Evolutionary conservation across 1,140 invertebrate species (phyloP), one percentile per base, ranked within the genome.

Genomic region (Lucilia cuprina): DNA sequence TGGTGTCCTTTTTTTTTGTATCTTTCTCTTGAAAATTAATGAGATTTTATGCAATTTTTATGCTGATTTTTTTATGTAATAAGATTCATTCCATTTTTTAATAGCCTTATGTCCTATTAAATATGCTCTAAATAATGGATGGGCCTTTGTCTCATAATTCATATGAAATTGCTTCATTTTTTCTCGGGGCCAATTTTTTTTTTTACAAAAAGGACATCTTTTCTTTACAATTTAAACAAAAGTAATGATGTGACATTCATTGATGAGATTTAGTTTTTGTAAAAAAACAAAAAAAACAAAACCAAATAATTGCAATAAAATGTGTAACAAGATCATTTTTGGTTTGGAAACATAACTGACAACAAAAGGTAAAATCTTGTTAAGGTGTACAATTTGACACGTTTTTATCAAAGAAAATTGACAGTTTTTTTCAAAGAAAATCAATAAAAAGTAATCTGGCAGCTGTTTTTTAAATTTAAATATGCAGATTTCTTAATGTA

Each of bases 111-210:
- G 3, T 19, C 35, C 21, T 25, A 21, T 17, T 34, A 34, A 77
- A 77, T 34, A 25, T 41, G 19, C 19, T 77, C 10, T 77, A 34
- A 77, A 25, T 77, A 21, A 13, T 21, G 21, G 35, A 13, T 21
- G 21, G 35, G 74, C 74, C 14, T 25, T 82, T 82, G 78, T 82
- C 80, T 60, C 47, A 82, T 82, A 82, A 82, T 82, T 82, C 49
- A 60, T 35, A 82, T 60, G 55, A 82, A 82, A 82, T 82, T 82
- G 49, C 49, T 82, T 82, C 19, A 82, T 55, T 82, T 82, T 60
- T 55, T 55, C 0, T 60, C n/a, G 7, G 55, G n/a, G 14, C 14
- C 14, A 60, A 5, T 41, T 41, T 41, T 41, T 41, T 30, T 1
- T 30, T 30, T 2, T 0, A 60, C n/a, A 60, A 60, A 60, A 60